Percentiles rank a stretch among this genome's conserved stretches.
Conservation (phyloP, 2,888 invertebrate genomes). For the Steinernema hermaphroditum region DNA sequence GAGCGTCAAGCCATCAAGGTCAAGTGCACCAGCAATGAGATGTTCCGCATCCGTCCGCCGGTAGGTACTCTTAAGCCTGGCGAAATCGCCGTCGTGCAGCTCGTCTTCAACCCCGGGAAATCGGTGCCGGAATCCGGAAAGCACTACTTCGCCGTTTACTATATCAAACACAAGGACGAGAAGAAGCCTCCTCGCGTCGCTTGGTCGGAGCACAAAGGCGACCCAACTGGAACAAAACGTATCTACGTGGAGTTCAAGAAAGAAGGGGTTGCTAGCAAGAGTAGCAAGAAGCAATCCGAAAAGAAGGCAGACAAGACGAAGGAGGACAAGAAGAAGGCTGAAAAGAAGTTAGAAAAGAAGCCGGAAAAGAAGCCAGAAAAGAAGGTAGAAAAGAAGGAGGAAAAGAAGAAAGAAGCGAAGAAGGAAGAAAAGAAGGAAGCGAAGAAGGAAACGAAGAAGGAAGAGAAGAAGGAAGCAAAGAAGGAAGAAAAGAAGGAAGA, state of each 20-base stretch:
- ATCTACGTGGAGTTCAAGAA: slow-evolving; percentile 51
- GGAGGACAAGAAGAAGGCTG: slow-evolving; percentile 11
- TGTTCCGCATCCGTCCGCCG: slow-evolving; percentile 56
- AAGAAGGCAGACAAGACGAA: slow-evolving; percentile 36
- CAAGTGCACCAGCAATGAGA: slow-evolving; percentile 58
- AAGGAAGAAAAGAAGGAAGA: not conserved
- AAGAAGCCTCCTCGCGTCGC: slow-evolving; percentile 42
- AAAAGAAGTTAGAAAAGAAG: slow-evolving; percentile 8
- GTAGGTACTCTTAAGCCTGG: slow-evolving; percentile 44
- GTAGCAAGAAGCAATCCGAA: slow-evolving; percentile 38
- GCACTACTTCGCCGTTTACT: slow-evolving; percentile 60
- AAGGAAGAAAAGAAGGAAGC: not conserved
- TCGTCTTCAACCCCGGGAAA: slow-evolving; percentile 49
- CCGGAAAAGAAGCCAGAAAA: not conserved
- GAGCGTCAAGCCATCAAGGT: slow-evolving; percentile 50
- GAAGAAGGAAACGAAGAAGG: not conserved
- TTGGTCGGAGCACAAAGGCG: slow-evolving; percentile 49
- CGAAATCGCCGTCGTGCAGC: slow-evolving; percentile 40
- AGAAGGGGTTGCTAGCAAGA: slow-evolving; percentile 38
- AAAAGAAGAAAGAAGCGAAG: slow-evolving; percentile 8
- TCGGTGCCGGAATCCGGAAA: slow-evolving; percentile 52
- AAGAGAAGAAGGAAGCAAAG: not conserved
- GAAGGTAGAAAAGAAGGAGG: not conserved
- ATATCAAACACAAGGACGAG: slow-evolving; percentile 45
- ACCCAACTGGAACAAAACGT: slow-evolving; percentile 45